Base-by-base conservation (phyloP, 64 coral and sea anemone species). In the Porites australiensis region DNA sequence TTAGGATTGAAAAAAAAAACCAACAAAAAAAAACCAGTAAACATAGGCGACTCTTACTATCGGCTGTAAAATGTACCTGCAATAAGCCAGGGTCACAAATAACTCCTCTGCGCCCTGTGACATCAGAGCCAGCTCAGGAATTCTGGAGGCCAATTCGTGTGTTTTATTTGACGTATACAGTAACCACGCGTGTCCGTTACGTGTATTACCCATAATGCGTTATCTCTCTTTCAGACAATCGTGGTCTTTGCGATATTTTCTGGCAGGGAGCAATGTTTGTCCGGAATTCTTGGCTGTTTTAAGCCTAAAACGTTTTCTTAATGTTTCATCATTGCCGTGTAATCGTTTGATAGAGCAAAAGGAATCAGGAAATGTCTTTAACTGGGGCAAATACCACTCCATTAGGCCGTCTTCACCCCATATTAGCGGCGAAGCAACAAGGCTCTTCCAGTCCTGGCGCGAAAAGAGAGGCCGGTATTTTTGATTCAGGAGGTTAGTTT, bases 301-400 rank as follows among this genome's bases (percentile, higher is more conserved):
- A 10, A 50, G 44, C 19, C 18, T 9, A 49, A 16, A 51, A 18
- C 49, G 50, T 22, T 46, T 51, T 68, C 61, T 84, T 61, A 84
- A 69, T 84, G 62, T 50, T 84, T 84, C 64, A 49, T 68, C 19
- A 18, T 84, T 84, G 18, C 15, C 14, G 81, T 84, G 46, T 61
- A 68, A 14, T 21, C 3, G 22, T 69, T 13, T 50, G 43, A 13
- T 48, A 23, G 45, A 45, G 50, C 45, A 76, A 76, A 7, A 50
- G 50, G 73, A 76, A 76, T 4, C 15, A 76, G 15, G 61, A 13
- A 20, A 84, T 84, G 81, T 84, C 81, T 21, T 84, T 84, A 50
- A 93, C 98, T 12, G 98, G 98, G 71, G 98, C 98, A 16, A 99
- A 99, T 60, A 94, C 94, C 72, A 96, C 94, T 20, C 98, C 98